Evolutionary conservation across 1,140 invertebrate species (phyloP).

Genomic region (Lucilia sericata): DNA sequence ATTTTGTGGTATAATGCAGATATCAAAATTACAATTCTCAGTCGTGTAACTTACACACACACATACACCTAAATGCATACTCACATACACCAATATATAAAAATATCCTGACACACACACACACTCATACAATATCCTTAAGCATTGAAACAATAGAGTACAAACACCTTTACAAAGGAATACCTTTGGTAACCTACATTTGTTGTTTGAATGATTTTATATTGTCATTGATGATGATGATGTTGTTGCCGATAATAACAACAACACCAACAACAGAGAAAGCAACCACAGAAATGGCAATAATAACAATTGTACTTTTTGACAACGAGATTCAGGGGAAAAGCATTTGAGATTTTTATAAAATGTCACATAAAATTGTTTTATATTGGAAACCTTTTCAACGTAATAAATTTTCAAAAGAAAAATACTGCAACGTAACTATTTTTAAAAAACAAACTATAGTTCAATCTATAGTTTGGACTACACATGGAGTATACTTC

Average conservation of each 20-base stretch:
- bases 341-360: too few relatives aligned
- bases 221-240: neutral
- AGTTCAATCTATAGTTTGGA: too few relatives aligned
- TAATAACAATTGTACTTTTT: too few relatives aligned
- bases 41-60: neutral
- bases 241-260: neutral
- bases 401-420: too few relatives aligned
- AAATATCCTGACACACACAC: neutral
- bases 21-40: slow-evolving; percentile 9
- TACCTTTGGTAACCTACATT: slow-evolving; percentile 20
- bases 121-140: neutral
- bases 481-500: too few relatives aligned
- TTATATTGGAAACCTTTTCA: too few relatives aligned
- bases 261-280: neutral
- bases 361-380: too few relatives aligned
- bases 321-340: too few relatives aligned
- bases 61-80: neutral
- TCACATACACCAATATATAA: neutral
- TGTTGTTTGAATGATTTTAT: neutral
- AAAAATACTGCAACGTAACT: too few relatives aligned
- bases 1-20: slow-evolving; percentile 24
- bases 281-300: too few relatives aligned
- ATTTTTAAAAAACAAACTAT: too few relatives aligned
- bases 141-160: neutral
- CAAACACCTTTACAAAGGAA: neutral